A percentile compares a stretch with the other conserved stretches of the same genome.
phyloP scores from a whole-genome alignment of 2,113 vertebrate species.

The Genyomyrus donnyi region DNA sequence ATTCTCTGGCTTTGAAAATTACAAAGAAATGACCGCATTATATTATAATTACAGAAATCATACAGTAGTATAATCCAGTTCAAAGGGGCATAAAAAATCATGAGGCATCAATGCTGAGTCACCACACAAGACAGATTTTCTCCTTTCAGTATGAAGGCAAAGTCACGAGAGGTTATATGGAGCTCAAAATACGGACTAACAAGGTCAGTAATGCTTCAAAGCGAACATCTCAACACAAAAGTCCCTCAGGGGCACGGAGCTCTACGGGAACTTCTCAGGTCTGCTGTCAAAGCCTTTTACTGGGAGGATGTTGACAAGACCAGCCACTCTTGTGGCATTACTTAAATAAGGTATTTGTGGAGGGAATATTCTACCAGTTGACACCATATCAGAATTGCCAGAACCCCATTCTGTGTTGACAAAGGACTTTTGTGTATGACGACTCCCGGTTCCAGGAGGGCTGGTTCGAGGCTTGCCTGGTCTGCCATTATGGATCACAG shows the following conservation, averaged over 20 bases:
- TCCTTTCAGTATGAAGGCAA: neutral
- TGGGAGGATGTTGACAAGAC: neutral
- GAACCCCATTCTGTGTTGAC: neutral
- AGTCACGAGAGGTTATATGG: neutral
- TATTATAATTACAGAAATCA: slow-evolving; percentile 4
- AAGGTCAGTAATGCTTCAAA: neutral
- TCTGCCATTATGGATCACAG: neutral
- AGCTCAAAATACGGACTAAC: neutral
- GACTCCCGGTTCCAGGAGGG: neutral
- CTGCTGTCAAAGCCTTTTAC: neutral
- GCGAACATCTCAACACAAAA: neutral
- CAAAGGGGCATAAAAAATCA: neutral
- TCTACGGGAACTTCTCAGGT: neutral
- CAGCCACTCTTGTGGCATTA: neutral
- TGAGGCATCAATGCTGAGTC: neutral
- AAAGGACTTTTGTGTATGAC: neutral
- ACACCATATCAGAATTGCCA: neutral
- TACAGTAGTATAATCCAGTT: neutral
- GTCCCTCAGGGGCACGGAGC: neutral
- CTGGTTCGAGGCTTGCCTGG: neutral
- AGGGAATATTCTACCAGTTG: neutral
- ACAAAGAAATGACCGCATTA: neutral
- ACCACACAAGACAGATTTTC: neutral
- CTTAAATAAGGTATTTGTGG: neutral
- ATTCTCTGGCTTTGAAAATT: neutral